Evolutionary conservation across 2,888 invertebrate species (phyloP), one percentile per base, ranked within the genome.

Genomic region (Liopterus haemorrhoidalis): DNA sequence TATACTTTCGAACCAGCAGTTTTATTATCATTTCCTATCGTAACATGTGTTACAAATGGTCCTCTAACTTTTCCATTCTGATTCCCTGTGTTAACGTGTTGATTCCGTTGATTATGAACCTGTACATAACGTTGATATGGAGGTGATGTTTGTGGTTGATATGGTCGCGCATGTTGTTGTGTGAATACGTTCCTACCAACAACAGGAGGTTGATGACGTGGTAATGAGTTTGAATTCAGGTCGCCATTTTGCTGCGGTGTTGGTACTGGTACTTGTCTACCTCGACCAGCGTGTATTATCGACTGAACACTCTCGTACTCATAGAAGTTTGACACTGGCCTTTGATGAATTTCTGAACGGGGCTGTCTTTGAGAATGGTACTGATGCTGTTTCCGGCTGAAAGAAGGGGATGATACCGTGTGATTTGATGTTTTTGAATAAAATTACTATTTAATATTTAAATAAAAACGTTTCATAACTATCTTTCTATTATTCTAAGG

Each of bases 281-380:
- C 52, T 40, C 59, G 51, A 43, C 51, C 55, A 59, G 65, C 65
- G 60, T 69, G 67, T 61, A 78, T 66, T 71, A 72, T 60, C 70
- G 81, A 74, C 55, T 83, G 83, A 21, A 85, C 80, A 54, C 79
- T 83, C 65, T 88, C 88, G 66, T 88, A 88, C 66, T 89, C 88
- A 67, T 86, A 88, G 68, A 82, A 87, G 68, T 85, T 88, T 48
- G 87, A 87, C 49, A 82, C 79, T 4, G 88, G 87, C 12, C 88
- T 73, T 37, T 72, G 67, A 56, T 66, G 75, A 40, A 63, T 71
- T 12, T 58, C 57, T 21, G 56, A 55, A 36, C 67, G 63, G 2
- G 71, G 67, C 24, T 73, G 66, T 38, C 74, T 67, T 60, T 77
- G 76, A 4, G 78, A 78, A 61, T 79, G 78, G 61, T 81, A 79